Conservation (phyloP, 2,797 vertebrate genomes). For the Molossus molossus region DNA sequence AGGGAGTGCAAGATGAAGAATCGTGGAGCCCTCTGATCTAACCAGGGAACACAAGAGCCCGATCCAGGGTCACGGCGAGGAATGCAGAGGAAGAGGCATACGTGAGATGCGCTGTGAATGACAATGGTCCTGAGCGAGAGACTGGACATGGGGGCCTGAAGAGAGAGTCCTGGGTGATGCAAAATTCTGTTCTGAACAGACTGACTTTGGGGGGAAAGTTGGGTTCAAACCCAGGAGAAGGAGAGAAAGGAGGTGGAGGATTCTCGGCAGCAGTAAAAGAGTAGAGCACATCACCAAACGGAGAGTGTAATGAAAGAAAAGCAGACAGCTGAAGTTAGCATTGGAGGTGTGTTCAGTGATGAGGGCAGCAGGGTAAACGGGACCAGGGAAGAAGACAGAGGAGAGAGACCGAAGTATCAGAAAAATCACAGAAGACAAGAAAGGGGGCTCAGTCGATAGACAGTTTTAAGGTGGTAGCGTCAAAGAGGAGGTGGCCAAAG, state of each 20-base stretch:
- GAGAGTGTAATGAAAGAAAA: background rate
- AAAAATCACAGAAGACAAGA: slow-evolving; percentile 20
- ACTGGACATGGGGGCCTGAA: background rate
- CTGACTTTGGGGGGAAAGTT: background rate
- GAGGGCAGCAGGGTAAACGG: background rate
- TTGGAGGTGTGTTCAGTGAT: background rate
- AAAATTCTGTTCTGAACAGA: background rate
- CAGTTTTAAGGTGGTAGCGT: background rate
- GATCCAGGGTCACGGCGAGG: background rate
- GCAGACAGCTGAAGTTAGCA: background rate
- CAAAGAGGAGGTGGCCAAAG: background rate
- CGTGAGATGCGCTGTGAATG: background rate
- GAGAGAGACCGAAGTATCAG: background rate
- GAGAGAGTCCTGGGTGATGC: background rate
- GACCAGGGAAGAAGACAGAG: background rate
- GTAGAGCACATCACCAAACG: background rate
- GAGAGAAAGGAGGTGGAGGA: background rate
- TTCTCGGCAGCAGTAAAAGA: background rate
- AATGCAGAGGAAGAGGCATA: background rate
- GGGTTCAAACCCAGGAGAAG: background rate
- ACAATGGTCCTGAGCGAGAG: background rate
- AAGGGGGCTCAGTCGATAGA: background rate
- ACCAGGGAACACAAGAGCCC: background rate
- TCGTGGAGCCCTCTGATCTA: background rate
- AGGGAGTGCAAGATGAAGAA: background rate